Evolutionary conservation across 2,113 vertebrate species (phyloP).

Genomic region (Stictonetta naevosa): DNA sequence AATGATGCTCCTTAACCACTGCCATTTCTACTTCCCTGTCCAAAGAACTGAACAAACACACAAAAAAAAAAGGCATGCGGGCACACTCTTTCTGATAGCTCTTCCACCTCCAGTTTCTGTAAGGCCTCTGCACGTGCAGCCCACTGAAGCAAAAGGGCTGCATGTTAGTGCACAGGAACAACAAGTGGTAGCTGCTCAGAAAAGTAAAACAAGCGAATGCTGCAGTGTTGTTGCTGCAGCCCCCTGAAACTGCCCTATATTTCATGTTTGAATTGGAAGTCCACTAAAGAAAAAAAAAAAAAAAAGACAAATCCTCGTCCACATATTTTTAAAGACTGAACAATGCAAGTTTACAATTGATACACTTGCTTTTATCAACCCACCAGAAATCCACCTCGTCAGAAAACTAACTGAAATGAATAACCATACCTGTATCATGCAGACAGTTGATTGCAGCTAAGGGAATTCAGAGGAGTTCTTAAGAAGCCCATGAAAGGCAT

Average conservation of each 20-base stretch:
- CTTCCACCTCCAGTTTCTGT: not conserved
- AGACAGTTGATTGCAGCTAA: not conserved
- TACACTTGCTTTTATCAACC: not conserved
- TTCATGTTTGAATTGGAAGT: not conserved
- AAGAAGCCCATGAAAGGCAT: not conserved
- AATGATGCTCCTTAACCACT: not conserved
- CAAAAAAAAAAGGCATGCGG: not conserved
- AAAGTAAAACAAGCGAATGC: not conserved
- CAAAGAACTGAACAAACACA: not conserved
- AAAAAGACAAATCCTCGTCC: not conserved
- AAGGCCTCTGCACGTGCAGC: not conserved
- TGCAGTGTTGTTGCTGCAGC: not conserved
- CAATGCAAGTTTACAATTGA: not conserved
- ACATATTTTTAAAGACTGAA: not conserved
- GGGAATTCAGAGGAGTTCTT: not conserved
- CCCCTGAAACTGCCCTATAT: not conserved
- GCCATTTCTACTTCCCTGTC: not conserved
- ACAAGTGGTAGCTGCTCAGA: not conserved
- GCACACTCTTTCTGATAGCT: not conserved
- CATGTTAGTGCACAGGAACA: not conserved
- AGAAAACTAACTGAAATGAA: not conserved
- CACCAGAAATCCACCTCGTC: not conserved
- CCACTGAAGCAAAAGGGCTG: not conserved
- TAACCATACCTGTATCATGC: not conserved
- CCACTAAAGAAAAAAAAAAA: not conserved